A percentile compares a stretch with the other conserved stretches of the same genome.
Conservation (phyloP, 2,113 vertebrate species). For the Montifringilla adamsi region DNA sequence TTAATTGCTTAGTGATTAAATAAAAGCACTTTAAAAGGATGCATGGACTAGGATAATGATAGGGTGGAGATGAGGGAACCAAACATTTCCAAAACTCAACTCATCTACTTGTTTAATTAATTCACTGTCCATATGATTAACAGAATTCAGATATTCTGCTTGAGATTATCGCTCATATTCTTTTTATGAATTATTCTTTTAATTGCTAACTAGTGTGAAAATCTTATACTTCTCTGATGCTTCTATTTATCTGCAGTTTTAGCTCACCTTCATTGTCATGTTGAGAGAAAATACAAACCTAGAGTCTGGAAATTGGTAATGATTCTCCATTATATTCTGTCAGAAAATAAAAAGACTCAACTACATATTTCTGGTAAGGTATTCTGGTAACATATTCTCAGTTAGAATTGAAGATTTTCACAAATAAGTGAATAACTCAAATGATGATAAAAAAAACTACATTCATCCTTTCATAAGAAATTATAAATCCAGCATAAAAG, state of each 20-base stretch:
- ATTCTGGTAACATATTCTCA: neutral
- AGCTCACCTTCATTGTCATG: neutral
- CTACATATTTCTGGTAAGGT: neutral
- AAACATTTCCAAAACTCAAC: neutral
- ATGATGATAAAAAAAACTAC: neutral
- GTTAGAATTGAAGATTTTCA: neutral
- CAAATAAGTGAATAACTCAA: neutral
- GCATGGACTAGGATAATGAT: neutral
- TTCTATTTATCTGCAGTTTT: neutral
- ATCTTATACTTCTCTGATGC: neutral
- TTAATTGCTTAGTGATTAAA: neutral
- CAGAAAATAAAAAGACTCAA: neutral
- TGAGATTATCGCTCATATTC: neutral
- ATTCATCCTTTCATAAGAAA: neutral
- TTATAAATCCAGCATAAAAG: neutral
- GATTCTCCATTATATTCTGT: neutral
- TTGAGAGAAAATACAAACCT: neutral
- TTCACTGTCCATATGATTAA: neutral
- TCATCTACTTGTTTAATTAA: neutral
- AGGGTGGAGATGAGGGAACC: neutral
- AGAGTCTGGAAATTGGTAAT: neutral
- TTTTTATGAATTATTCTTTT: neutral
- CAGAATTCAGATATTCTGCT: neutral
- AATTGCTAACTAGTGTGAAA: neutral
- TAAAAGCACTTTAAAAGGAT: neutral